Evolutionary conservation across 2,113 vertebrate genomes (phyloP), one percentile per base, ranked within the genome.

Genomic region (Heterotis niloticus): DNA sequence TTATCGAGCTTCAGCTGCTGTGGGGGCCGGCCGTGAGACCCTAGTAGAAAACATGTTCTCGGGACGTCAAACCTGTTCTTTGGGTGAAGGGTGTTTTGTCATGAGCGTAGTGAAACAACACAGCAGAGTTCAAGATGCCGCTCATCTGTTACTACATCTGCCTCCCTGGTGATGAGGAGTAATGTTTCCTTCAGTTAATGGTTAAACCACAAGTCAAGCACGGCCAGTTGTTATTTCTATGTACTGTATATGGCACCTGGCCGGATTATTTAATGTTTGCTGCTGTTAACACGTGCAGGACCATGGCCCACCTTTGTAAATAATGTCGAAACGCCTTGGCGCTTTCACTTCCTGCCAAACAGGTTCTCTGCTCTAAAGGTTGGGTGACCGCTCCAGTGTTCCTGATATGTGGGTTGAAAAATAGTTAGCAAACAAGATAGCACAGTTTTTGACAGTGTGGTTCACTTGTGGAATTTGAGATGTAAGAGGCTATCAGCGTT

Each of bases 1-100:
- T 44, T 44, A 44, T 44, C 7, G 34, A 44, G 34, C 7, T 7
- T 44, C 34, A 7, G 34, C 34, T 44, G 34, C 34, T 44, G 34
- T 2, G 34, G 2, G 7, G 34, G 34, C 34, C 7, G 34, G 34
- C 34, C 7, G 34, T 44, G 34, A 44, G 34, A 44, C 34, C 77
- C 73, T 81, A 65, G 79, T 80, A 84, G 81, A 77, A 80, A 5
- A 28, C 64, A 23, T 23, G 20, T 1, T 52, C 51, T 79, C 11
- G 44, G 68, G 64, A 82, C 78, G 86, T 75, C 84, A 85, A 84
- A 87, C 82, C 79, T 85, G 85, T 84, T 81, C 82, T 74, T 82
- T 82, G 52, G 34, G 59, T 20, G 14, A 1, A 20, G 20, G 59
- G 3, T 62, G 14, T 62, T 62, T n/a, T 62, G 59, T 62, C 3